Evolutionary conservation across 2,797 vertebrate genomes (phyloP), one percentile per base, ranked within the genome.

Genomic region (Leptodactylus fallax): DNA sequence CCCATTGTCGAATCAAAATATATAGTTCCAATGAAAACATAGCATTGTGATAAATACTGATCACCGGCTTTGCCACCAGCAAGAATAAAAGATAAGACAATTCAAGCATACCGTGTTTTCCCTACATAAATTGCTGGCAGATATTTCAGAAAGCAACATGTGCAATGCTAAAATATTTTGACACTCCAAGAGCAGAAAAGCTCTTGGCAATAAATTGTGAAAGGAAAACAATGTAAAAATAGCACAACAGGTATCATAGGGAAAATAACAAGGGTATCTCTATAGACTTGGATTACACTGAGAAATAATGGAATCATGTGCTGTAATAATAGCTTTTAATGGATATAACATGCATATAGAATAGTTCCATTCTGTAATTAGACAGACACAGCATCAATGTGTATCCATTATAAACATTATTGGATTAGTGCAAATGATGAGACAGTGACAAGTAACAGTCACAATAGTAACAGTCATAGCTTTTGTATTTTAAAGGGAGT

Each of bases 151-250:
- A 67, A 86, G 78, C 65, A 86, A 71, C 61, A 86, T 86, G 85
- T 86, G 65, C 65, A 80, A 69, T 86, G 77, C 63, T 86, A 80
- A 85, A 86, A 86, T 86, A 86, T 86, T 86, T 86, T 86, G 85
- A 86, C 85, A 86, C 78, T 86, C 25, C 63, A 58, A 71, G 19
- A 86, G 61, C 27, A 69, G 77, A 86, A 86, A 55, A 86, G 85
- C 85, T 86, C 77, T 67, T 80, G 78, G 85, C 85, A 80, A 58
- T 79, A 86, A 58, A 86, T 78, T 65, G 85, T 80, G 63, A 47
- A 78, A 86, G 85, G 61, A 79, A 79, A 86, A 79, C 84, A 79
- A 67, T 86, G 16, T 86, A 86, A 86, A 86, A 79, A 86, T 86
- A 86, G 84, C 84, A 86, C 17, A 79, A 77, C 83, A 85, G 83